phyloP scores from a whole-genome alignment of 2,888 invertebrate genomes.

The Bombylius major region DNA sequence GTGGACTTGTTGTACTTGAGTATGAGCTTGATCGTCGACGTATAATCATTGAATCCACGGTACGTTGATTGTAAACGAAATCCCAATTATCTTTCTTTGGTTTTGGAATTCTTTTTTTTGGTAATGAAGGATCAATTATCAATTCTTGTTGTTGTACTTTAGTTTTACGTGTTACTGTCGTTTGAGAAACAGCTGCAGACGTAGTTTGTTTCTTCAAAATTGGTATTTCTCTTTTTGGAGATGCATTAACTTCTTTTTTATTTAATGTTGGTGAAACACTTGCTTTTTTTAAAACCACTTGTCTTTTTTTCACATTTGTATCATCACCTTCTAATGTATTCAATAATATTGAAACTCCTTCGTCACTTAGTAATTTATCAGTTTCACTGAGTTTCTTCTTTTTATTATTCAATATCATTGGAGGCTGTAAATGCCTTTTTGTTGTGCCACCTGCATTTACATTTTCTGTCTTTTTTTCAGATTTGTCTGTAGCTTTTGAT shows the following conservation, averaged over 20 bases:
- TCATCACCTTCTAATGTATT: background rate
- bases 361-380: too few species aligned
- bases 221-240: conserved; percentile 22
- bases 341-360: background rate
- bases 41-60: conserved; percentile 69
- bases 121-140: background rate
- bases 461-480: too few species aligned
- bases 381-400: background rate
- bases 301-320: background rate
- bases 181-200: background rate
- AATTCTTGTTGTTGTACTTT: background rate
- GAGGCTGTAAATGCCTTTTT: background rate
- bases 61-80: conserved; percentile 47
- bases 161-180: background rate
- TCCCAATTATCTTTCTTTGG: conserved; percentile 30
- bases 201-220: conserved; percentile 9
- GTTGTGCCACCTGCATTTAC: background rate
- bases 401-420: background rate
- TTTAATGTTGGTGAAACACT: background rate
- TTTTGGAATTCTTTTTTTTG: conserved; percentile 5
- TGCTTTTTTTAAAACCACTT: background rate
- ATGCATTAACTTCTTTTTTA: conserved; percentile 2
- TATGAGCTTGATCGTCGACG: conserved; percentile 72
- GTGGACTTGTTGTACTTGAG: conserved; percentile 55
- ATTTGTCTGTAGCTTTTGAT: background rate